These are phyloP conservation scores for Drosophila fuyamai DNA, from an alignment of 1,140 invertebrate species.

Conservation along the genomic window DNA sequence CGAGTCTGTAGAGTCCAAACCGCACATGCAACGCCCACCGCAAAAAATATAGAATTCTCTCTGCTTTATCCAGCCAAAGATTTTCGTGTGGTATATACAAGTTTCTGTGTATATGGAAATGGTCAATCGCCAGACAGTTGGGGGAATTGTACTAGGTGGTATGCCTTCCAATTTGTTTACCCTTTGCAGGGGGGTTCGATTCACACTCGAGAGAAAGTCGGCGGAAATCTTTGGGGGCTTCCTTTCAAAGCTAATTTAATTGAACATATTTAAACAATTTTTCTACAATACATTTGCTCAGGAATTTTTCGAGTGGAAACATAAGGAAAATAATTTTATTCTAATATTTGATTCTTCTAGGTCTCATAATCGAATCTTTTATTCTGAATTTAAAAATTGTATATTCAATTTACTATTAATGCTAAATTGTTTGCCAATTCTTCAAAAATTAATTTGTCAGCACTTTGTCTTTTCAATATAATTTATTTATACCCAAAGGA, in stretches of 20 bases:
- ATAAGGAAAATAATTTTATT: background rate
- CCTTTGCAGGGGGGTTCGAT: slow-evolving; percentile 3
- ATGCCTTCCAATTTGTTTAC: slow-evolving; percentile 43
- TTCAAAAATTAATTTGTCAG: background rate
- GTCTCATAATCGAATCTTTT: background rate
- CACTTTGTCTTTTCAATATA: background rate
- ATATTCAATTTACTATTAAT: background rate
- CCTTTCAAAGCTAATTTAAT: slow-evolving; percentile 6
- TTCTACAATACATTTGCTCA: background rate
- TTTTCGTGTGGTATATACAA: slow-evolving; percentile 17
- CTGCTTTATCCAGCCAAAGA: slow-evolving; percentile 53
- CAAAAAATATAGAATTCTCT: slow-evolving; percentile 29
- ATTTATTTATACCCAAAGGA: slow-evolving; percentile 3
- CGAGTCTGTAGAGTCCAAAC: slow-evolving; percentile 17
- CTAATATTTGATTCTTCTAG: background rate
- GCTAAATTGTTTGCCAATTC: background rate
- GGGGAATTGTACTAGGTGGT: slow-evolving; percentile 40
- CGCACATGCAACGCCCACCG: slow-evolving; percentile 58
- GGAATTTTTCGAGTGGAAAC: background rate
- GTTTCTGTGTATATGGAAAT: slow-evolving; percentile 33
- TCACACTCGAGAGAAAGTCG: slow-evolving; percentile 9
- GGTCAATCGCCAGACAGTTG: slow-evolving; percentile 44
- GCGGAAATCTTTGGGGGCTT: slow-evolving; percentile 18
- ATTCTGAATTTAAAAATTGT: background rate
- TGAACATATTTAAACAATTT: slow-evolving; percentile 3